phyloP scores from a whole-genome alignment of 2,888 invertebrate genomes.

The Orthosia cruda region DNA sequence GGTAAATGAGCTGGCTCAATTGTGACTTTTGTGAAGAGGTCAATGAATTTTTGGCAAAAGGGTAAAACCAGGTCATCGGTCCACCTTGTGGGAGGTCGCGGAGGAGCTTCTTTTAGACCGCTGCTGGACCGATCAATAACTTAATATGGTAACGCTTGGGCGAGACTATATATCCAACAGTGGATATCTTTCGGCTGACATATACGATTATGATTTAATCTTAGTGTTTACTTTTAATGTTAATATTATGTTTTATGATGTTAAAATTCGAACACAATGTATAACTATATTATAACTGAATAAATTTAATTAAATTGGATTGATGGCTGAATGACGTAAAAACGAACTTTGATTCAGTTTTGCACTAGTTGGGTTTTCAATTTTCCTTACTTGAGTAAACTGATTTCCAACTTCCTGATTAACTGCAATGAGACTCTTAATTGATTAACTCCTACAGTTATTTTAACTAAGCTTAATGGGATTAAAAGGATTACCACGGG shows the following conservation, averaged over 20 bases:
- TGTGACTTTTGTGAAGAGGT: constrained; percentile 4
- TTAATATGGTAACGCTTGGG: too few relatives aligned
- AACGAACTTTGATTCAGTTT: not conserved
- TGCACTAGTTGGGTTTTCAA: not conserved
- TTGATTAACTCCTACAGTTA: constrained; percentile 40
- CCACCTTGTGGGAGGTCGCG: not conserved
- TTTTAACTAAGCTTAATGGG: constrained; percentile 46
- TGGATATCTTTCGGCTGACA: too few relatives aligned
- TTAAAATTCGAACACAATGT: too few relatives aligned
- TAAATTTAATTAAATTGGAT: too few relatives aligned
- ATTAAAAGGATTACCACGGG: constrained; percentile 54
- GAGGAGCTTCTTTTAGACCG: too few relatives aligned
- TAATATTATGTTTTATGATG: too few relatives aligned
- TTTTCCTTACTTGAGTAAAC: not conserved
- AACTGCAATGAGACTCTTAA: constrained; percentile 14
- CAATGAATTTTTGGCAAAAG: not conserved
- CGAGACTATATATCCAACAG: too few relatives aligned
- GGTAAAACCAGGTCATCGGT: not conserved
- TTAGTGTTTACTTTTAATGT: too few relatives aligned
- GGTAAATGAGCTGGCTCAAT: constrained; percentile 1
- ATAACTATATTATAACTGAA: too few relatives aligned
- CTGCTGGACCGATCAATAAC: too few relatives aligned
- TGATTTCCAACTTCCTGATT: not conserved
- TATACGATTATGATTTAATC: too few relatives aligned
- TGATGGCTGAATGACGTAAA: not conserved